A percentile compares a stretch with the other conserved stretches of the same genome.
phyloP scores from a whole-genome alignment of 2,888 invertebrate genomes.

The Operophtera brumata region DNA sequence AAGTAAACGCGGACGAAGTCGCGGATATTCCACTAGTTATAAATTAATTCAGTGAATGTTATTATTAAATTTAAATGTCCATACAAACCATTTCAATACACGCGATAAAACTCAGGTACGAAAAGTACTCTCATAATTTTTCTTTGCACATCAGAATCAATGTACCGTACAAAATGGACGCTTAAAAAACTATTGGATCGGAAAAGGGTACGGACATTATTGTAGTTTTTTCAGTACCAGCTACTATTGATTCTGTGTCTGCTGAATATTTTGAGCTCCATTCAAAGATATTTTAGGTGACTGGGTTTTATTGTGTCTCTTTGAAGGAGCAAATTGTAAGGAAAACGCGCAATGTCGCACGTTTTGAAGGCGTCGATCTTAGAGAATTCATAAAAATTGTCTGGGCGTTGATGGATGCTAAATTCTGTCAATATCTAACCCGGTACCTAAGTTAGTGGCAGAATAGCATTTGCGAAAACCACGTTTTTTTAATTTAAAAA shows the following conservation, averaged over 20 bases:
- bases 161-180: constrained; percentile 35
- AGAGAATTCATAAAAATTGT: no score
- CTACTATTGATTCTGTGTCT: constrained; percentile 7
- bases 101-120: constrained; percentile 14
- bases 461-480: no score
- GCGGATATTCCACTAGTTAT: no score
- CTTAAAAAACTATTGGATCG: constrained; percentile 48
- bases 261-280: constrained; percentile 10
- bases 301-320: constrained; percentile 13
- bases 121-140: constrained; percentile 31
- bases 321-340: not conserved
- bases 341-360: not conserved
- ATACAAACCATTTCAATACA: constrained; percentile 16
- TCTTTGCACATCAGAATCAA: constrained; percentile 32
- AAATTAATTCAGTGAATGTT: no score
- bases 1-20: no score
- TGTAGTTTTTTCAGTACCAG: constrained; percentile 36
- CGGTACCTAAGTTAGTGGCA: no score
- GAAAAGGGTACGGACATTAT: constrained; percentile 45
- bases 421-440: no score
- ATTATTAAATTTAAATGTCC: constrained; percentile 6
- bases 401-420: no score
- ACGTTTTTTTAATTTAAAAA: no score
- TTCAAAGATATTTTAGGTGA: constrained; percentile 27
- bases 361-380: no score